Conservation (phyloP, 2,113 vertebrate genomes). For the Seriola quinqueradiata region DNA sequence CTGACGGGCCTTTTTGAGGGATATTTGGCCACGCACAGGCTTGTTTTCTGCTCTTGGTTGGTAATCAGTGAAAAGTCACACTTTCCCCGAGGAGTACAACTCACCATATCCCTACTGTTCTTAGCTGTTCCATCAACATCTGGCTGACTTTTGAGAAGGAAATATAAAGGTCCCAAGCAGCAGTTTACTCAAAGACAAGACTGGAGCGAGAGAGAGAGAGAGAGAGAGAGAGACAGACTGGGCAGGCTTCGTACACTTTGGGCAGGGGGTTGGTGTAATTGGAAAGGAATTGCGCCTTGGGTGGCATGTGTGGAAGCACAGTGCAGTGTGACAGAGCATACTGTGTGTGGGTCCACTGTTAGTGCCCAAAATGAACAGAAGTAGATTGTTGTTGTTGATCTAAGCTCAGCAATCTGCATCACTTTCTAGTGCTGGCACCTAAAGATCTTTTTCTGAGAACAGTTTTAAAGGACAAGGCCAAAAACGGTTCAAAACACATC, state of each 20-base stretch:
- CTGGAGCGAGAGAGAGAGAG: conserved; percentile 15
- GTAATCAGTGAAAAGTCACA: conserved; percentile 31
- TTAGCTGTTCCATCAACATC: conserved; percentile 16
- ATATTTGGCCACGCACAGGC: background rate
- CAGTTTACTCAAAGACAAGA: conserved; percentile 39
- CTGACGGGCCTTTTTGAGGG: background rate
- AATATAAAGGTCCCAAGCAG: conserved; percentile 15
- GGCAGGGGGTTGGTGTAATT: conserved; percentile 31
- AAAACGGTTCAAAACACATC: background rate
- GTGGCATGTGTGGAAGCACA: conserved; percentile 48
- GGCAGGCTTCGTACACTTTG: conserved; percentile 15
- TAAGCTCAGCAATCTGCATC: background rate
- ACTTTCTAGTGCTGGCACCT: background rate
- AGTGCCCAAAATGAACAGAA: background rate
- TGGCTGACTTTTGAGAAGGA: conserved; percentile 6
- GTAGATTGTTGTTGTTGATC: background rate
- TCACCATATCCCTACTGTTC: conserved; percentile 8
- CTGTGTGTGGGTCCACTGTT: background rate
- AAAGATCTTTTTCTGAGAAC: background rate
- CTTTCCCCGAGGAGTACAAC: conserved; percentile 2
- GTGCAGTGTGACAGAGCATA: conserved; percentile 47
- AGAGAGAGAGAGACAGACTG: conserved; percentile 33
- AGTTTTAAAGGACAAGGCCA: background rate
- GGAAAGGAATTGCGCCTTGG: conserved; percentile 17
- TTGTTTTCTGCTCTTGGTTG: conserved; percentile 7